Conservation (phyloP, 2,797 vertebrate species). For the Botia almorhae region DNA sequence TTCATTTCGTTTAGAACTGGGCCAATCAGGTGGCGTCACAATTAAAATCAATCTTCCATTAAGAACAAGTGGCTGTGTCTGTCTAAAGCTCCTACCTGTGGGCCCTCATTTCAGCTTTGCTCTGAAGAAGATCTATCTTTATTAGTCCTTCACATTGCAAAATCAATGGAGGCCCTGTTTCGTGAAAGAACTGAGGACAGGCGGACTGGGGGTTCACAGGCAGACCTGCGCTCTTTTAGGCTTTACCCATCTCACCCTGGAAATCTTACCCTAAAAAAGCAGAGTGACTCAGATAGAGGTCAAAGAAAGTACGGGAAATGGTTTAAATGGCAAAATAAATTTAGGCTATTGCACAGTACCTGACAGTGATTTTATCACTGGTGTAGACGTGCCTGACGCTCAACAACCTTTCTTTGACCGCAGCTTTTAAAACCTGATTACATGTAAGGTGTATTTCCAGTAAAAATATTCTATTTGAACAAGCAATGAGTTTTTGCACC, state of each 20-base stretch:
- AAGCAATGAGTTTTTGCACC: neutral
- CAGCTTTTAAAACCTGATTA: no score
- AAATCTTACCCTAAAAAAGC: neutral
- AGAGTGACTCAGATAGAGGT: neutral
- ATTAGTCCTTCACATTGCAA: constrained; percentile 51
- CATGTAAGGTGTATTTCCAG: neutral
- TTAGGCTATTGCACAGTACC: neutral
- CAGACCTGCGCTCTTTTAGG: constrained; percentile 4
- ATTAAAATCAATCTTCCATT: constrained; percentile 62
- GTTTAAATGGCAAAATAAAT: constrained; percentile 5
- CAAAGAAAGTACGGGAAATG: neutral
- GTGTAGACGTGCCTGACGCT: neutral
- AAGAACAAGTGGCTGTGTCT: constrained; percentile 51
- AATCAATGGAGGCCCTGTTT: constrained; percentile 50
- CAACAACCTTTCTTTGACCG: neutral
- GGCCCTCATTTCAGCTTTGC: constrained; percentile 51
- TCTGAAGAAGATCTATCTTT: constrained; percentile 57
- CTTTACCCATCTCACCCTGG: constrained; percentile 9
- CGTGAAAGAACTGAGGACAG: constrained; percentile 16
- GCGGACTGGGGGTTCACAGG: neutral
- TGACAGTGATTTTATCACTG: neutral
- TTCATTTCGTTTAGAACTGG: constrained; percentile 47
- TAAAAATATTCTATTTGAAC: neutral
- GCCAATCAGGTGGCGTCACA: constrained; percentile 43
- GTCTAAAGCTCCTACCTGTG: constrained; percentile 53